phyloP scores from a whole-genome alignment of 1,140 invertebrate genomes.

The Drosophila obscura region DNA sequence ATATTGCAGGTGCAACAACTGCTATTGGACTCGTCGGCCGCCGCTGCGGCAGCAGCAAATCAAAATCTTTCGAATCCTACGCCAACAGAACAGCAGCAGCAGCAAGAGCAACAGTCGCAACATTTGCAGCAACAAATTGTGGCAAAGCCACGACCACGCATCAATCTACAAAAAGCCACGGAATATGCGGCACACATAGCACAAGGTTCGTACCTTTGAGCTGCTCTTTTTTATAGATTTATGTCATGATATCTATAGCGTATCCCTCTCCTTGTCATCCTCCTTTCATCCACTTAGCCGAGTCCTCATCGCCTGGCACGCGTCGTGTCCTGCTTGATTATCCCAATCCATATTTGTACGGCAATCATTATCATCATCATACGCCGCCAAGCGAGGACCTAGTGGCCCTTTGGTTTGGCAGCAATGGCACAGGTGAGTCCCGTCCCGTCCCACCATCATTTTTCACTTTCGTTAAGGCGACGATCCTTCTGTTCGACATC shows the following conservation, averaged over 20 bases:
- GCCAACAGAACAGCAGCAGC: conserved; percentile 38
- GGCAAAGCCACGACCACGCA: conserved; percentile 72
- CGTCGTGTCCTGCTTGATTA: conserved; percentile 82
- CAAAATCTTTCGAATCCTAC: conserved; percentile 18
- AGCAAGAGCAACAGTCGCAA: conserved; percentile 14
- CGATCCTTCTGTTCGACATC: no score
- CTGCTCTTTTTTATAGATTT: background rate
- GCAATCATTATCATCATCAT: conserved; percentile 83
- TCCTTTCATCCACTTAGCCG: conserved; percentile 24
- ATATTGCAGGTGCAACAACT: conserved; percentile 85
- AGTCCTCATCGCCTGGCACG: conserved; percentile 63
- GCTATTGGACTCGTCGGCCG: conserved; percentile 83
- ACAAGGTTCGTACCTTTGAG: conserved; percentile 57
- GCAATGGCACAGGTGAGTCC: conserved; percentile 84
- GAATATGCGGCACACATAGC: conserved; percentile 82
- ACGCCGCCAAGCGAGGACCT: conserved; percentile 84
- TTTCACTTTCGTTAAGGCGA: no score
- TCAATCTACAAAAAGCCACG: conserved; percentile 81
- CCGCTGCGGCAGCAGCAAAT: conserved; percentile 50
- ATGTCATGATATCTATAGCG: no score
- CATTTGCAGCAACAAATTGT: conserved; percentile 43
- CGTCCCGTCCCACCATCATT: background rate
- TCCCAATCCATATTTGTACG: conserved; percentile 84
- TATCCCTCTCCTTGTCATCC: conserved; percentile 1
- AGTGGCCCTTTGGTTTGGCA: conserved; percentile 85